Conservation (phyloP, 2,797 vertebrate genomes). For the Thalassophryne amazonica region DNA sequence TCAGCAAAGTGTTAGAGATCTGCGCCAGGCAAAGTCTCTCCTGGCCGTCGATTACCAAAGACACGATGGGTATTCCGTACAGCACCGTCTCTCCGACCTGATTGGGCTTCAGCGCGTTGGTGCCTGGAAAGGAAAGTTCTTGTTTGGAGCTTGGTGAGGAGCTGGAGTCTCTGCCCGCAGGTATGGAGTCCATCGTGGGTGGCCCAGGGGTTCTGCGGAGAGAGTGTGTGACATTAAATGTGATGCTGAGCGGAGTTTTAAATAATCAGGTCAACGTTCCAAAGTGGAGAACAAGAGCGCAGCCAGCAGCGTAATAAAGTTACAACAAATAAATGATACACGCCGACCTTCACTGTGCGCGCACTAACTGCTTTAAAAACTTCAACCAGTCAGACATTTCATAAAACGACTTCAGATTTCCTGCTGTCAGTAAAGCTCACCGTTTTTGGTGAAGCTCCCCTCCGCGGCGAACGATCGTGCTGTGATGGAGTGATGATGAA, state of each 20-base stretch:
- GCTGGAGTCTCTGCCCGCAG: constrained; percentile 88
- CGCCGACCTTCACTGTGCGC: no score
- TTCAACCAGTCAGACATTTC: no score
- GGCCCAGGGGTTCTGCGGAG: constrained; percentile 59
- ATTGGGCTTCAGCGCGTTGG: constrained; percentile 90
- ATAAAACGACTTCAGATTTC: no score
- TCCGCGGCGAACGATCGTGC: constrained; percentile 30
- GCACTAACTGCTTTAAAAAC: no score
- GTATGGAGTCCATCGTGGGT: constrained; percentile 91
- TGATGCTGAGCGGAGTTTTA: neutral
- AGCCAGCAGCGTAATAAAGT: no score
- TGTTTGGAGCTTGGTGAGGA: constrained; percentile 90
- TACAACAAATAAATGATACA: no score
- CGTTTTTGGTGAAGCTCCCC: constrained; percentile 49
- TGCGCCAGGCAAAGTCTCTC: constrained; percentile 92
- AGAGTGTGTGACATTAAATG: constrained; percentile 19
- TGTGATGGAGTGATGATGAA: constrained; percentile 22
- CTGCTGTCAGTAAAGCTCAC: no score
- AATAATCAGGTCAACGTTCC: no score
- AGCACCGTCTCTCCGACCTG: constrained; percentile 93
- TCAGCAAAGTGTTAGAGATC: constrained; percentile 90
- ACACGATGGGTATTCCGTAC: constrained; percentile 97
- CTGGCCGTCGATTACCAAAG: constrained; percentile 95
- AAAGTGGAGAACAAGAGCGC: no score
- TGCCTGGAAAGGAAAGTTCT: constrained; percentile 86